These are phyloP conservation scores for Dicerorhinus sumatrensis DNA, from an alignment of 2,113 vertebrate genomes.

Conservation along the genomic window DNA sequence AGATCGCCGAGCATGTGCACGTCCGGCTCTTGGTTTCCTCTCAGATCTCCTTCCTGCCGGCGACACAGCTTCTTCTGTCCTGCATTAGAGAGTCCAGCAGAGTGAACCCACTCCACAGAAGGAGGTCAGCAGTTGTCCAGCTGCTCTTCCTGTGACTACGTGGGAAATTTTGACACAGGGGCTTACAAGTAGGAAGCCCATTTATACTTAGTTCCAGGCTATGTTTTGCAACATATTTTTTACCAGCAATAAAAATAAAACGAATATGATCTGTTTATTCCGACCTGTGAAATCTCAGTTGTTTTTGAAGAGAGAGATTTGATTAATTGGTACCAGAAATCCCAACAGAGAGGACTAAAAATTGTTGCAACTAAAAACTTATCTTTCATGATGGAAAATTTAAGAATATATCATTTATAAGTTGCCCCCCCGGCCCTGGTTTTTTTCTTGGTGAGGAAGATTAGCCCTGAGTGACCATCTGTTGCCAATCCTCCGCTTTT, in stretches of 20 bases:
- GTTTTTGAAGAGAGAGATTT: conserved; percentile 4
- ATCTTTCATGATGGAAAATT: neutral
- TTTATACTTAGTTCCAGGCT: neutral
- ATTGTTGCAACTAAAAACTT: neutral
- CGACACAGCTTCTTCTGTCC: neutral
- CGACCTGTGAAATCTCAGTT: neutral
- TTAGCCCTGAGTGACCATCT: no score
- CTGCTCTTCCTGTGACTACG: neutral
- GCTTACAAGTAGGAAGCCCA: neutral
- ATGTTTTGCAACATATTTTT: neutral
- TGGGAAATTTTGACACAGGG: neutral
- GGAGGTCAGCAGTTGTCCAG: neutral
- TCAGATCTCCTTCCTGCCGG: neutral
- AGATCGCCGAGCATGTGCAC: neutral
- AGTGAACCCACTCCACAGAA: neutral
- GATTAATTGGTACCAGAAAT: conserved; percentile 27
- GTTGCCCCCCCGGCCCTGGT: neutral
- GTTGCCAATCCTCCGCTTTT: no score
- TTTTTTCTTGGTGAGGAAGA: no score
- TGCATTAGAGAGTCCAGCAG: neutral
- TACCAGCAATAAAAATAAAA: conserved; percentile 25
- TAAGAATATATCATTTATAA: conserved; percentile 1
- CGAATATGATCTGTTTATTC: neutral
- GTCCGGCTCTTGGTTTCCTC: neutral
- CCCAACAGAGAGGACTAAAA: neutral